Evolutionary conservation across 2,113 vertebrate species (phyloP).

Genomic region (Apeltes quadracus): DNA sequence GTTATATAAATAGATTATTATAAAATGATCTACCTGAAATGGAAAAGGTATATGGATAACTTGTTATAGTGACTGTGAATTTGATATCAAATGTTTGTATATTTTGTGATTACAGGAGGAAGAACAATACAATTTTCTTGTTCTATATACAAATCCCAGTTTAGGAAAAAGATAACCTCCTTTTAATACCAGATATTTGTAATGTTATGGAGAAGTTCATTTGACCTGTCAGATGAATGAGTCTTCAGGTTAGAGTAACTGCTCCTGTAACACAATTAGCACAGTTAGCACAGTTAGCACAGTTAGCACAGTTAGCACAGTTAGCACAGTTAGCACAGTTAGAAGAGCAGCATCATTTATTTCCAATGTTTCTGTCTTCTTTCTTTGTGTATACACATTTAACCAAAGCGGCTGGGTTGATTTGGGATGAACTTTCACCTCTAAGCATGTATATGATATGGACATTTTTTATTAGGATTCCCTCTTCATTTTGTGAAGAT

Average conservation of each 20-base stretch:
- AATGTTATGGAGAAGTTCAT: neutral
- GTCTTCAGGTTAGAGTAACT: too few species aligned
- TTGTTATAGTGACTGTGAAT: neutral
- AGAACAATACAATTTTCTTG: neutral
- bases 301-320: too few species aligned
- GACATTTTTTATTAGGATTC: neutral
- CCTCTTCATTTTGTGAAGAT: neutral
- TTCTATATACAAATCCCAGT: neutral
- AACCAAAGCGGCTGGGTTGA: neutral
- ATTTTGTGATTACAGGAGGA: neutral
- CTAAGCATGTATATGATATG: neutral
- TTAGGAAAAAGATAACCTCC: neutral
- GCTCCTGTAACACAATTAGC: too few species aligned
- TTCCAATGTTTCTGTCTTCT: neutral
- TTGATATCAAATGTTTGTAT: neutral
- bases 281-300: too few species aligned
- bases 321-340: neutral
- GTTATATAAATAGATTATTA: neutral
- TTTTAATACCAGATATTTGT: neutral
- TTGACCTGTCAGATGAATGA: neutral
- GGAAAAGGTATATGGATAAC: neutral
- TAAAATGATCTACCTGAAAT: neutral
- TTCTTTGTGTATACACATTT: neutral
- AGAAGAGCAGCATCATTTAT: neutral
- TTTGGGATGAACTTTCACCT: neutral